Evolutionary conservation across 2,888 invertebrate genomes (phyloP).

Genomic region (Fragum whitleyi): DNA sequence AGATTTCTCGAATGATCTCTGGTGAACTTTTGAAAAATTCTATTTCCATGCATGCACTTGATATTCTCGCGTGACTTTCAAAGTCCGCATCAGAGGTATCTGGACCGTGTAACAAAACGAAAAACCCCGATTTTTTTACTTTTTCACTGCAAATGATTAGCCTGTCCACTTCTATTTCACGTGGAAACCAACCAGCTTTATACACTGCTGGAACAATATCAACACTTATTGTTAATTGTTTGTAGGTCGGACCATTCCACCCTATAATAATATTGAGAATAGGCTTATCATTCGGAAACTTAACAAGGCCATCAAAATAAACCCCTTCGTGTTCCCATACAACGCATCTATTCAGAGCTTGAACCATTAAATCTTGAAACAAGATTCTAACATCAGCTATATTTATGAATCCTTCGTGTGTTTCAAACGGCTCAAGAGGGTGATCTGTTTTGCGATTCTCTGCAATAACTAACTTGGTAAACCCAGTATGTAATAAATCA

Average conservation of each 20-base stretch:
- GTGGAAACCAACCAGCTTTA: conserved; percentile 28
- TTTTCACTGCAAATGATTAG: neutral
- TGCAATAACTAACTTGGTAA: conserved; percentile 24
- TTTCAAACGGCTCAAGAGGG: conserved; percentile 18
- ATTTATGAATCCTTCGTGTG: conserved; percentile 21
- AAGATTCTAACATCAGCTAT: conserved; percentile 20
- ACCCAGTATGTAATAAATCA: conserved; percentile 33
- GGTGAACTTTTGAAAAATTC: conserved; percentile 30
- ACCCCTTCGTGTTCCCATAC: conserved; percentile 35
- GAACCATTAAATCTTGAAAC: conserved; percentile 42
- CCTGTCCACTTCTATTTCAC: conserved; percentile 2
- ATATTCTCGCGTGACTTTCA: conserved; percentile 36
- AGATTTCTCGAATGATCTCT: conserved; percentile 37
- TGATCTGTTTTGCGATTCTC: neutral
- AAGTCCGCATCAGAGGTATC: neutral
- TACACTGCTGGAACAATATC: conserved; percentile 47
- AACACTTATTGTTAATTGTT: conserved; percentile 27
- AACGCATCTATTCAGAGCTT: conserved; percentile 25
- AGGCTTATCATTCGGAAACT: conserved; percentile 48
- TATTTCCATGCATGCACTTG: conserved; percentile 42
- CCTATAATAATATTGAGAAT: conserved; percentile 34
- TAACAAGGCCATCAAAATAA: conserved; percentile 50
- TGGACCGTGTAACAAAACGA: conserved; percentile 42
- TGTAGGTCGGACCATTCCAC: conserved; percentile 39
- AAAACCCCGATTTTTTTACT: conserved; percentile 23